phyloP scores from a whole-genome alignment of 1,140 invertebrate species.

The Tenebrio molitor region DNA sequence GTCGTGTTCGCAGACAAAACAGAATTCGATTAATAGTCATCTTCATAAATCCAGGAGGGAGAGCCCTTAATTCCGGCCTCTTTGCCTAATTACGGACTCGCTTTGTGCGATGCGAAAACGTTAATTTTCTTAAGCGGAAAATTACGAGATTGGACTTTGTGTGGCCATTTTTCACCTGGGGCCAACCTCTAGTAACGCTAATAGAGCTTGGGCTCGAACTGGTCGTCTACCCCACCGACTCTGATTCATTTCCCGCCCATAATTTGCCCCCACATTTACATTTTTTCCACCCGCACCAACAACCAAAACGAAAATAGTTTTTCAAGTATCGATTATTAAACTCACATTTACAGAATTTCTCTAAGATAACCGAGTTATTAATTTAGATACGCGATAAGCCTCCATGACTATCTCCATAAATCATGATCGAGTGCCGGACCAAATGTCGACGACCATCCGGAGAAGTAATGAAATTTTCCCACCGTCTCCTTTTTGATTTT shows the following conservation, averaged over 20 bases:
- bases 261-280: too few relatives aligned
- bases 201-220: too few relatives aligned
- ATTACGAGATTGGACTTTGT: neutral
- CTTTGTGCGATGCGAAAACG: conserved; percentile 4
- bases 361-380: neutral
- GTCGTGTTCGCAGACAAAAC: neutral
- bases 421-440: neutral
- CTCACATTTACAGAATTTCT: neutral
- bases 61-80: neutral
- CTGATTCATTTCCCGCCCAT: too few relatives aligned
- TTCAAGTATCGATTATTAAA: too few relatives aligned
- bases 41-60: neutral
- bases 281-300: too few relatives aligned
- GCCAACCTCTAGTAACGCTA: too few relatives aligned
- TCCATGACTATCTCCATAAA: neutral
- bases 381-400: neutral
- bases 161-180: neutral
- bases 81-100: neutral
- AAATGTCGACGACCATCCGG: too few relatives aligned
- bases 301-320: too few relatives aligned
- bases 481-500: too few relatives aligned
- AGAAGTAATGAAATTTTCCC: too few relatives aligned
- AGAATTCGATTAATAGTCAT: neutral
- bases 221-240: too few relatives aligned
- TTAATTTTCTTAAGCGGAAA: conserved; percentile 6